Evolutionary conservation across 2,113 vertebrate genomes (phyloP).

Genomic region (Euleptes europaea): DNA sequence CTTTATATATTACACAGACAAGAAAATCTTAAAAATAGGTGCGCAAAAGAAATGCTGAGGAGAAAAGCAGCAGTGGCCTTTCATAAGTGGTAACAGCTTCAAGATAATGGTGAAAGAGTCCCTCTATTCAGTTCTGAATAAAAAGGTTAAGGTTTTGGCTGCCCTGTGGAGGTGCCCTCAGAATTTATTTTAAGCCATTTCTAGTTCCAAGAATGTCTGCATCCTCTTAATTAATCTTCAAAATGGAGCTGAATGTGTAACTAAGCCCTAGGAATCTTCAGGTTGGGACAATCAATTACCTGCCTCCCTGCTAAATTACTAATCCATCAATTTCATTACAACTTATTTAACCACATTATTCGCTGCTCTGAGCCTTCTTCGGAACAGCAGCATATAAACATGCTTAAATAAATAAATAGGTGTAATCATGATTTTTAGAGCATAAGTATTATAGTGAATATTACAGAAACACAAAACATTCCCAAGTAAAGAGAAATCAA

Average conservation of each 20-base stretch:
- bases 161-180: not conserved
- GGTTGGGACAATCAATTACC: not conserved
- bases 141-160: not conserved
- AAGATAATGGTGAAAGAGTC: not conserved
- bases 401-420: too few relatives aligned
- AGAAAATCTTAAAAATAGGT: not conserved
- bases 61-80: not conserved
- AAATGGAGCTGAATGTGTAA: not conserved
- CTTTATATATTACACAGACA: not conserved
- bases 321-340: slow-evolving; percentile 4
- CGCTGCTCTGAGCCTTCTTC: too few relatives aligned
- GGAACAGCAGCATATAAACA: too few relatives aligned
- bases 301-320: not conserved
- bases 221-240: not conserved
- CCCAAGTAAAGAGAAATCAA: not conserved
- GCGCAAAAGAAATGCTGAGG: too few relatives aligned
- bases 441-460: not conserved
- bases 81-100: not conserved
- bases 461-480: not conserved
- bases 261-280: not conserved
- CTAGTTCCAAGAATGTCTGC: not conserved
- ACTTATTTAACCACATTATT: not conserved
- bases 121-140: not conserved
- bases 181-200: not conserved
- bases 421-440: slow-evolving; percentile 1